phyloP scores from a whole-genome alignment of 2,888 invertebrate genomes.

The Biston betularia region DNA sequence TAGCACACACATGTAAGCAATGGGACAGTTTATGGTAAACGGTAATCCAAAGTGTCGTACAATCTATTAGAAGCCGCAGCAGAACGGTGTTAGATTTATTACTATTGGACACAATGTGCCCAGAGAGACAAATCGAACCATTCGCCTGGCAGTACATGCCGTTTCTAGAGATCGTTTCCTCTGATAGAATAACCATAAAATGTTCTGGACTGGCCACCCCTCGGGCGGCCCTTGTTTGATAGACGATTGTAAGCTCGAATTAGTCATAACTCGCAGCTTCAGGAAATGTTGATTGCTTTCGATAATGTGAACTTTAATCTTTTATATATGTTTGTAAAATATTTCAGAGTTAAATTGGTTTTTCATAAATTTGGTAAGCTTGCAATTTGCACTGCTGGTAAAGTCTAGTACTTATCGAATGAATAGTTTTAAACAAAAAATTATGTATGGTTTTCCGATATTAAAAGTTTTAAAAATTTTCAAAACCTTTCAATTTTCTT shows the following conservation, averaged over 20 bases:
- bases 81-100: conserved; percentile 47
- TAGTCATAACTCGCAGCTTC: conserved; percentile 44
- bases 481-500: too few species aligned
- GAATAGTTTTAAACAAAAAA: too few species aligned
- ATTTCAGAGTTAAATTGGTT: background rate
- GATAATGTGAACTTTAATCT: conserved; percentile 18
- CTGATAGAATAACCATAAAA: conserved; percentile 61
- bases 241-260: conserved; percentile 47
- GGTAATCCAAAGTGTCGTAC: conserved; percentile 38
- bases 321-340: background rate
- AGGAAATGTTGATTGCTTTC: conserved; percentile 45
- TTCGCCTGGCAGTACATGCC: conserved; percentile 59
- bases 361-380: too few species aligned
- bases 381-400: too few species aligned
- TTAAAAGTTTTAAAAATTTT: too few species aligned
- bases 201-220: conserved; percentile 56
- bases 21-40: conserved; percentile 7
- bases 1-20: background rate
- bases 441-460: too few species aligned
- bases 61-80: conserved; percentile 43
- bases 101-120: conserved; percentile 56
- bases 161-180: conserved; percentile 65
- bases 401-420: too few species aligned
- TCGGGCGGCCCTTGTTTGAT: conserved; percentile 49
- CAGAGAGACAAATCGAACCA: conserved; percentile 65